Percentiles rank a stretch among this genome's conserved stretches.
phyloP scores from a whole-genome alignment of 2,797 vertebrate species.

The Malurus splendens region DNA sequence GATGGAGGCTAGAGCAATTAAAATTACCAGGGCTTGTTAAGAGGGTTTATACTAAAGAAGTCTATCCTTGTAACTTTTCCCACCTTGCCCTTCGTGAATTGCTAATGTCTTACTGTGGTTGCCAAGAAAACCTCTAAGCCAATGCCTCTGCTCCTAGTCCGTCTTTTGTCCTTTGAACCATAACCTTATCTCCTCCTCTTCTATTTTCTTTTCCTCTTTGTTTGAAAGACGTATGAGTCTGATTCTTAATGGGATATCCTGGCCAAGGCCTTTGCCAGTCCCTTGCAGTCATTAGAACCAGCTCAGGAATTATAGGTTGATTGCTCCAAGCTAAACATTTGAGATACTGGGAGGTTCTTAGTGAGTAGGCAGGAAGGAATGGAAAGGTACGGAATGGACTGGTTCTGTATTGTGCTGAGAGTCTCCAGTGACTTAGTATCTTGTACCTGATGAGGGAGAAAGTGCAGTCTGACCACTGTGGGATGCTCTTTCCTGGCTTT shows the following conservation, averaged over 20 bases:
- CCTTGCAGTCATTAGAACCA: not conserved
- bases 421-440: not conserved
- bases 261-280: not conserved
- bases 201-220: not conserved
- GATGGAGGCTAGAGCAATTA: constrained; percentile 7
- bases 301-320: not conserved
- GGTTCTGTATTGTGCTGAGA: not conserved
- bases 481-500: not conserved
- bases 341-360: not conserved
- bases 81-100: not conserved
- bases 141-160: not conserved
- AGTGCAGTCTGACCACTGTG: not conserved
- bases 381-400: not conserved
- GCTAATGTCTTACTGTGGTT: not conserved
- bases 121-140: not conserved
- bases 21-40: not conserved
- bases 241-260: not conserved
- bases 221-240: not conserved
- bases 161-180: not conserved
- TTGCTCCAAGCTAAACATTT: not conserved
- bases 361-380: not conserved
- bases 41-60: not conserved
- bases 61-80: not conserved
- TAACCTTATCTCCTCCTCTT: not conserved
- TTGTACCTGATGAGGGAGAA: not conserved